Percentiles rank a stretch among this genome's conserved stretches.
Evolutionary conservation across 2,797 vertebrate genomes (phyloP).

Genomic region (Phylloscopus collybita): DNA sequence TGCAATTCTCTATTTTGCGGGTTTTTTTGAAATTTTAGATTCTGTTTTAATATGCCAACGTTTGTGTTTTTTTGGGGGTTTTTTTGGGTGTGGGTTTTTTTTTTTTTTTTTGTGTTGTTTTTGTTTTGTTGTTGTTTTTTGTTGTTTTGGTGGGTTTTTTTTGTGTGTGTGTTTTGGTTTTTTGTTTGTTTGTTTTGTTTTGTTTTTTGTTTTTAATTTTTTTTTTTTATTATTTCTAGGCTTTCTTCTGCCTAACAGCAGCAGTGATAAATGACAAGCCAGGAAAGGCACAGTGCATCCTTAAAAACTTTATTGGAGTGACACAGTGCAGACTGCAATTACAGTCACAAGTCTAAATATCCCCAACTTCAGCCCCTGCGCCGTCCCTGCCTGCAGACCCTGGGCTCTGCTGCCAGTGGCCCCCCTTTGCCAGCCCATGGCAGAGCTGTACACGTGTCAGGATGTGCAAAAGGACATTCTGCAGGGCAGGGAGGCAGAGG

Average conservation of each 20-base stretch:
- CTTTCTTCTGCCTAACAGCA: neutral
- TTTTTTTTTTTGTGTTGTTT: too few species aligned
- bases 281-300: neutral
- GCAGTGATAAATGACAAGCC: neutral
- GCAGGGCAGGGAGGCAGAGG: neutral
- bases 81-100: too few species aligned
- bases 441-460: rapidly evolving
- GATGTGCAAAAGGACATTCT: neutral
- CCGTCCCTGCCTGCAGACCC: neutral
- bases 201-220: too few species aligned
- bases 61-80: rapidly evolving
- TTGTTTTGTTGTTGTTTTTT: too few species aligned
- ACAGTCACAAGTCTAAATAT: conserved; percentile 34
- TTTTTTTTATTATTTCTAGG: neutral
- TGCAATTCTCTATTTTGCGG: neutral
- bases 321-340: conserved; percentile 16
- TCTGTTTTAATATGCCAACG: rapidly evolving
- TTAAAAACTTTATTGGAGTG: conserved; percentile 60
- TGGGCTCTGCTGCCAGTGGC: neutral
- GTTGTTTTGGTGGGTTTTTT: too few species aligned
- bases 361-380: neutral
- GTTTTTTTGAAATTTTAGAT: neutral
- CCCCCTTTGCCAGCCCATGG: neutral
- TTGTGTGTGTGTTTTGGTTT: too few species aligned
- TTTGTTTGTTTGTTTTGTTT: too few species aligned